Percentiles rank a stretch among this genome's conserved stretches.
phyloP scores from a whole-genome alignment of 2,113 vertebrate genomes.

The Polyodon spathula region DNA sequence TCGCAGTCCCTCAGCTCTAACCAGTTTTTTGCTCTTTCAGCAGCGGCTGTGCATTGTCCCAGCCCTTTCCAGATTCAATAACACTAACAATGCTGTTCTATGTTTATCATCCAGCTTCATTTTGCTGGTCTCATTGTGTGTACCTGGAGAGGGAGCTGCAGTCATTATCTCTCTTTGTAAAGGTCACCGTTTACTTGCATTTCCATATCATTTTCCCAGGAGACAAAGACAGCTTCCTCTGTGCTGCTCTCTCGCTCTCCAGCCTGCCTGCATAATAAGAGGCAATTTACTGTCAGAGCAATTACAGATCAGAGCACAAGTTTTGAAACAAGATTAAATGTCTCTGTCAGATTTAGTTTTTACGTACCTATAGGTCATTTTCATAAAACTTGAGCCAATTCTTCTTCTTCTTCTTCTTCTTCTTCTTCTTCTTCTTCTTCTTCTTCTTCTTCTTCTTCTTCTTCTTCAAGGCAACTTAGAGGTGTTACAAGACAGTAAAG shows the following conservation, averaged over 20 bases:
- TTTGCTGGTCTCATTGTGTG: background rate
- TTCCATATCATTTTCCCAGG: conserved; percentile 8
- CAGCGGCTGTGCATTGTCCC: no score
- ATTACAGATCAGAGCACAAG: no score
- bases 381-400: no score
- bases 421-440: no score
- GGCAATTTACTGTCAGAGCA: background rate
- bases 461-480: no score
- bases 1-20: background rate
- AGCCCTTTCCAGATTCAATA: background rate
- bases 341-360: no score
- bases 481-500: no score
- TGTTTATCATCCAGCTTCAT: conserved; percentile 1
- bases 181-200: conserved; percentile 7
- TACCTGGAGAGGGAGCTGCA: conserved; percentile 11
- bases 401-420: no score
- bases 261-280: background rate
- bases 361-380: no score
- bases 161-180: conserved; percentile 21
- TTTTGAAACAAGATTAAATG: no score
- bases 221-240: conserved; percentile 9
- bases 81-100: conserved; percentile 5
- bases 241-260: background rate
- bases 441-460: no score
- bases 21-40: background rate